These are phyloP conservation scores for Pectinophora gossypiella DNA, from an alignment of 1,140 invertebrate species.

Conservation along the genomic window DNA sequence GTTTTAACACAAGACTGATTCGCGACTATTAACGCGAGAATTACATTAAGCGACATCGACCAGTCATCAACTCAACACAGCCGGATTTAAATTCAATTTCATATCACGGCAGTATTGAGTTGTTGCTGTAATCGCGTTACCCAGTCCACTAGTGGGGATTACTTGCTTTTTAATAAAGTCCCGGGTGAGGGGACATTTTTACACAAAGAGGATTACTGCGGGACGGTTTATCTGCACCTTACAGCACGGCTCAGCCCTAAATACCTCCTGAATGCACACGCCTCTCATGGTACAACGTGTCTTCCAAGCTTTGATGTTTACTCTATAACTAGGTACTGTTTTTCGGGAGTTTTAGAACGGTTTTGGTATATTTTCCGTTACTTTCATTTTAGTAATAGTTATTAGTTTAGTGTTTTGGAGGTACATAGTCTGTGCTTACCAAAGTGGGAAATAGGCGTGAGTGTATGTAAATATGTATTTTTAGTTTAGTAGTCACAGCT, in stretches of 20 bases:
- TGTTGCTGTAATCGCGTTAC: constrained; percentile 71
- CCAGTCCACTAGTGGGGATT: constrained; percentile 69
- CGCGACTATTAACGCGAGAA: no score
- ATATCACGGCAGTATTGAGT: constrained; percentile 63
- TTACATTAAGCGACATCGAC: no score
- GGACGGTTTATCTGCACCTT: constrained; percentile 70
- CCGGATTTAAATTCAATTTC: constrained; percentile 70
- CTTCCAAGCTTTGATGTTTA: background rate
- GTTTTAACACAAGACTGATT: no score
- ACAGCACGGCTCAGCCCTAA: constrained; percentile 65
- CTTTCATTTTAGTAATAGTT: no score
- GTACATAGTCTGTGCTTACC: no score
- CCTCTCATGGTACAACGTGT: constrained; percentile 40
- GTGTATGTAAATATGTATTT: no score
- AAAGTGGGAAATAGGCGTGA: no score
- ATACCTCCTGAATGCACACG: constrained; percentile 56
- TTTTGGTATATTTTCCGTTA: background rate
- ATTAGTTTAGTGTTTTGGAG: background rate
- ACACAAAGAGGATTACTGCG: constrained; percentile 72
- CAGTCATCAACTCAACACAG: constrained; percentile 24
- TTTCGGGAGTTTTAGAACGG: no score
- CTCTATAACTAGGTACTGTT: no score
- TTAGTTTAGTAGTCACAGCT: no score
- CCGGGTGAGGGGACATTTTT: constrained; percentile 69
- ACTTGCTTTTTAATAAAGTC: constrained; percentile 73